Base-by-base conservation (phyloP, 2,797 vertebrate species). In the Bovichtus variegatus region DNA sequence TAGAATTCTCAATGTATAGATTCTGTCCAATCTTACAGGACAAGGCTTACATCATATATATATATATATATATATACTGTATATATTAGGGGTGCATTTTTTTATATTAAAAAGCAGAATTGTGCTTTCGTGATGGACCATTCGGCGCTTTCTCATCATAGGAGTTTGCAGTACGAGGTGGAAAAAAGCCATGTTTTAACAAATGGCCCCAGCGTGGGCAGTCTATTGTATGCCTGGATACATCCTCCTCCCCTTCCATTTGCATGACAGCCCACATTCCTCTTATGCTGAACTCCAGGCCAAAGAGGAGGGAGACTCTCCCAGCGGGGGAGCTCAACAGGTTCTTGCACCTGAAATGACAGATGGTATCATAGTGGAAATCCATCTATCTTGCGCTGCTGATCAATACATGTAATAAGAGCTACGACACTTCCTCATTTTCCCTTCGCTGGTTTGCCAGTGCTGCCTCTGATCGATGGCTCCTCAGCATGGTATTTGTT, bases 361-460 rank as follows among this genome's bases (percentile, higher is more conserved):
- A 59, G 67, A 87, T 80, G 71, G 38, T 27, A 55, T 76, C 55
- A 57, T 38, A 9, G 41, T 5, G 47, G 63, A 76, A 69, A 77
- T 40, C 49, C 71, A 80, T 89, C 71, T 54, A 78, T 88, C 71
- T 79, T 5, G 1, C 2, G 0, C 50, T 29, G 13, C 74, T 77
- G 68, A 85, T 90, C 90, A 71, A 89, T 89, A 84, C 62, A 19
- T 59, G 62, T 80, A 81, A 81, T 84, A 80, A 71, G 70, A 82
- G 70, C 19, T 6, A 59, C 55, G 74, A 83, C 72, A 67, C 73
- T 63, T 71, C 68, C 59, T 79, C 46, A 60, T 47, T 74, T 76
- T 74, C 55, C 41, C 16, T 51, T 81, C 27, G 12, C 38, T 62
- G 68, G 53, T 50, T 65, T 61, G 27, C 66, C 53, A 46, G 34